Evolutionary conservation across 2,888 invertebrate species (phyloP).

Genomic region (Geophilus truncorum): DNA sequence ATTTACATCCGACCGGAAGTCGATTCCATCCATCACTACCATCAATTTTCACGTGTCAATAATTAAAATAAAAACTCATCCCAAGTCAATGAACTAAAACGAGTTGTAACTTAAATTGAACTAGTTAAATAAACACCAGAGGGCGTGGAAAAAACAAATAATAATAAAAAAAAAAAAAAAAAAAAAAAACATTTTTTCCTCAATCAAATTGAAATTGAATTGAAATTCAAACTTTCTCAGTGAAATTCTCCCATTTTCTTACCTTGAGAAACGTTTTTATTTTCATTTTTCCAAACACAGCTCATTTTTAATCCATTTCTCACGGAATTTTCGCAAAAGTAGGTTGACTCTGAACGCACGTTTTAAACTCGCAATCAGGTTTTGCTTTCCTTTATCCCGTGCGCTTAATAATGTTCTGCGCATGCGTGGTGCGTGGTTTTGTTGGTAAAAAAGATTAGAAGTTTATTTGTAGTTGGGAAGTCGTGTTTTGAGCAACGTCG

Average conservation of each 20-base stretch:
- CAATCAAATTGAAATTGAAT: not conserved
- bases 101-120: not conserved
- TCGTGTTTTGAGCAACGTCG: too few relatives aligned
- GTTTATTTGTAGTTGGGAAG: too few relatives aligned
- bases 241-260: not conserved
- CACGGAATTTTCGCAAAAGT: not conserved
- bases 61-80: not conserved
- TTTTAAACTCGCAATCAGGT: conserved; percentile 1
- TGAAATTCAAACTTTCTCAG: not conserved
- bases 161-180: not conserved
- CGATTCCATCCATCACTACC: not conserved
- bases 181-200: not conserved
- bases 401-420: not conserved
- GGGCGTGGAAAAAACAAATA: not conserved
- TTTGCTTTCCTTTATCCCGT: not conserved
- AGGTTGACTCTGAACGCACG: not conserved
- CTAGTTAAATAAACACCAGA: conserved; percentile 6
- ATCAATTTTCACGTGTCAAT: not conserved
- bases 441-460: too few relatives aligned
- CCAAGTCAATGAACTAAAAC: conserved; percentile 4
- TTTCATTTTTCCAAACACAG: not conserved
- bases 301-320: not conserved
- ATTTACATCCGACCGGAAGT: too few relatives aligned
- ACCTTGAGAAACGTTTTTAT: not conserved
- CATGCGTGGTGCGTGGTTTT: not conserved